Evolutionary conservation across 2,797 vertebrate genomes (phyloP).

Genomic region (Salmo trutta): DNA sequence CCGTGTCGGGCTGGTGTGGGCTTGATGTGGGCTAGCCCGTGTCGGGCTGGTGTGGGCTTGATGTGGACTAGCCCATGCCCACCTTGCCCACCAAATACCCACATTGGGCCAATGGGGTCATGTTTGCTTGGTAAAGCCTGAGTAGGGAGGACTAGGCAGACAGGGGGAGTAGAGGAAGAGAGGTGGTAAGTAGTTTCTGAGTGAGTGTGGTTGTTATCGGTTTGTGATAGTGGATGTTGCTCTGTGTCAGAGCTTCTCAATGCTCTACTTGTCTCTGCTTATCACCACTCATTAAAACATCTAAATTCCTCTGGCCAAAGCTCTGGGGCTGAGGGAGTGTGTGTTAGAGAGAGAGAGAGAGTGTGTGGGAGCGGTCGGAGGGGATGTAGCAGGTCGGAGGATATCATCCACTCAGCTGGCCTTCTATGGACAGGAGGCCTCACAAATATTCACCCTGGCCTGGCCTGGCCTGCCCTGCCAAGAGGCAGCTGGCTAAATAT

Average conservation of each 20-base stretch:
- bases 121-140: too few species aligned
- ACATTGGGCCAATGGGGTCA: too few species aligned
- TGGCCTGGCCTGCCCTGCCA: conserved; percentile 59
- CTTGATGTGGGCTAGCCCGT: too few species aligned
- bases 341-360: conserved; percentile 24
- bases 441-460: conserved; percentile 43
- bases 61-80: too few species aligned
- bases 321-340: conserved; percentile 62
- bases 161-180: conserved; percentile 20
- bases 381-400: conserved; percentile 66
- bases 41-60: too few species aligned
- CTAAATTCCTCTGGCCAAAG: conserved; percentile 69
- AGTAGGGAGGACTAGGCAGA: neutral
- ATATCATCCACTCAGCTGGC: conserved; percentile 60
- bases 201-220: neutral
- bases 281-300: conserved; percentile 82
- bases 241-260: conserved; percentile 63
- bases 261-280: conserved; percentile 75
- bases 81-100: too few species aligned
- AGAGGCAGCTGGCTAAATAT: conserved; percentile 27
- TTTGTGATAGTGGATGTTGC: conserved; percentile 64
- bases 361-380: conserved; percentile 57
- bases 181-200: conserved; percentile 69
- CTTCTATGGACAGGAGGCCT: conserved; percentile 70
- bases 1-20: too few species aligned